Evolutionary conservation across 2,888 invertebrate species (phyloP), one percentile per base, ranked within the genome.

Genomic region (Ennomos erosarius): DNA sequence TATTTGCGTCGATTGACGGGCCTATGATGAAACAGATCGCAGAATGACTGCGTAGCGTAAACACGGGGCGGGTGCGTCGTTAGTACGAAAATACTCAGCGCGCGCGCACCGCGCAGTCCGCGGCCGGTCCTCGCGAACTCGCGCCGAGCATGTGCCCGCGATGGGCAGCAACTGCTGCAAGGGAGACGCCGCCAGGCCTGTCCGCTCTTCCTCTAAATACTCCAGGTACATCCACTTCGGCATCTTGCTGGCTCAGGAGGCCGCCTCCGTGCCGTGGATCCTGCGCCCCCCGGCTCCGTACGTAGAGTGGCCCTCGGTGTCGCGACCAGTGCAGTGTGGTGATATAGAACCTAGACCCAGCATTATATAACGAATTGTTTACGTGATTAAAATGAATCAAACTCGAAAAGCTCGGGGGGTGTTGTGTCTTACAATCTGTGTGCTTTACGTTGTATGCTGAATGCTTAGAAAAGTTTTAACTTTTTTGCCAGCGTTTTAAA

Each of bases 151-250:
- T 90, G 90, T 76, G 85, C 86, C 78, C 82, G 81, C 74, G 68
- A 93, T 94, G 94, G 94, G 94, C 79, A 93, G 93, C 84, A 93
- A 93, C 81, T 94, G 93, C 86, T 93, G 93, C 84, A 94, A 93
- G 79, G 93, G 93, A 79, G 93, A 93, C 79, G 88, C 92, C 65
- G 88, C 90, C 69, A 81, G 87, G 69, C 87, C 90, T 55, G 73
- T 88, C 75, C 84, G 88, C 74, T 85, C 91, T 65, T 81, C 81
- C 72, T 93, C 93, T 53, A 88, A 87, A 71, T 93, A 92, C 87
- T 85, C 79, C 88, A 92, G 92, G 92, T 93, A 91, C 81, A 83
- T 87, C 78, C 79, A 82, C 85, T 78, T 88, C 82, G 79, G 73
- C 71, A 72, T 90, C 74, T 68, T 81, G 76, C 64, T 85, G 72